These are phyloP conservation scores for Aphaenogaster rudis DNA, from an alignment of 1,140 invertebrate species.

Conservation along the genomic window DNA sequence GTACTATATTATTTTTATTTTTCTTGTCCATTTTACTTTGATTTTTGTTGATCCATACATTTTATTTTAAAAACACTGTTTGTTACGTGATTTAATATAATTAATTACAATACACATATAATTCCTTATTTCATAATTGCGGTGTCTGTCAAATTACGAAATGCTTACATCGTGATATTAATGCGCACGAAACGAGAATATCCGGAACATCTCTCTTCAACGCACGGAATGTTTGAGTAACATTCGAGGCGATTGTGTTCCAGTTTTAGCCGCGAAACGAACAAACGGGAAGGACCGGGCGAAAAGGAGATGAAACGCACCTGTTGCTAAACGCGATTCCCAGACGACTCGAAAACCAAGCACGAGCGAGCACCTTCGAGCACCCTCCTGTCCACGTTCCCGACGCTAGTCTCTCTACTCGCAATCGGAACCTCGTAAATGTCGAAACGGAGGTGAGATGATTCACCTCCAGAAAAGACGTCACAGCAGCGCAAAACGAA, in stretches of 20 bases:
- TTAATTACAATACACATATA: background rate
- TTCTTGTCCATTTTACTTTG: background rate
- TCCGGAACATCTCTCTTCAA: background rate
- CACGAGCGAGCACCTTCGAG: constrained; percentile 25
- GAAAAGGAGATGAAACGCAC: constrained; percentile 56
- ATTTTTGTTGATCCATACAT: background rate
- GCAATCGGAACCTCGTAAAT: constrained; percentile 52
- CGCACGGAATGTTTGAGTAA: constrained; percentile 6
- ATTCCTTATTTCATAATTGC: background rate
- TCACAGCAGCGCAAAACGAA: constrained; percentile 6
- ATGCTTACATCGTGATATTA: background rate
- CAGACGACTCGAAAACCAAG: constrained; percentile 43
- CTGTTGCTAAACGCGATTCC: constrained; percentile 61
- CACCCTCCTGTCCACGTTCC: constrained; percentile 26
- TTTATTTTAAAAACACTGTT: background rate
- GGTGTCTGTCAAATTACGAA: background rate
- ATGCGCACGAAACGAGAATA: background rate
- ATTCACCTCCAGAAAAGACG: constrained; percentile 18
- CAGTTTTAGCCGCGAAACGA: constrained; percentile 38
- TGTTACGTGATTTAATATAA: background rate
- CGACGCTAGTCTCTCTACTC: constrained; percentile 1
- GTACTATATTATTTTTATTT: background rate
- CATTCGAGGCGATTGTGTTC: constrained; percentile 30
- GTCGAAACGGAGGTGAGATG: constrained; percentile 18
- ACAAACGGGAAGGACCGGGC: constrained; percentile 32